Conservation (phyloP, 53 echinoderm and acorn worm species). For the Astropecten irregularis region DNA sequence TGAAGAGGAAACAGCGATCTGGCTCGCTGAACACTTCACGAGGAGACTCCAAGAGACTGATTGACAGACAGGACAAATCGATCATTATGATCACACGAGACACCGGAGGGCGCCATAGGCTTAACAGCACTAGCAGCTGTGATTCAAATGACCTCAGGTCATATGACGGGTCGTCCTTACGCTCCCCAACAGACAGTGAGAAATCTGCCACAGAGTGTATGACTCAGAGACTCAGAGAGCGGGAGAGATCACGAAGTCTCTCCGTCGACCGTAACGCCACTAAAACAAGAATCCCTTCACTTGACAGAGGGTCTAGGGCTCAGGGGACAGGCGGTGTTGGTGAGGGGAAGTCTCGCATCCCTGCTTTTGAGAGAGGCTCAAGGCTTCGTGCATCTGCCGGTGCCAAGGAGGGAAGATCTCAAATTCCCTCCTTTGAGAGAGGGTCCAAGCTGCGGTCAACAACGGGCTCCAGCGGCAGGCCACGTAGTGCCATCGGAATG, state of each 20-base stretch:
- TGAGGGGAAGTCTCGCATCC: conserved; percentile 3
- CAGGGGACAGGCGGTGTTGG: background rate
- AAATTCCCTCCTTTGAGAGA: conserved; percentile 33
- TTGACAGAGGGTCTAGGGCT: conserved; percentile 20
- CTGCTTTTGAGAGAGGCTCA: conserved; percentile 22
- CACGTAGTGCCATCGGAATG: background rate
- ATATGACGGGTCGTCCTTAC: conserved; percentile 35
- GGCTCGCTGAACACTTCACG: conserved; percentile 30
- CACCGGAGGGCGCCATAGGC: conserved; percentile 78
- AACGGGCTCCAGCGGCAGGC: background rate
- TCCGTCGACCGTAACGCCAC: conserved; percentile 11
- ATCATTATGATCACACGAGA: conserved; percentile 75
- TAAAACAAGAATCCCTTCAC: conserved; percentile 12
- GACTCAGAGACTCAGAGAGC: conserved; percentile 10
- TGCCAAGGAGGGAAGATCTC: background rate
- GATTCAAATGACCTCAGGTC: conserved; percentile 79
- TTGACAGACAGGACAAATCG: conserved; percentile 50
- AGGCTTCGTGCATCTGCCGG: conserved; percentile 9
- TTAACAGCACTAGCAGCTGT: conserved; percentile 89
- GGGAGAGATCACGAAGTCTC: conserved; percentile 38
- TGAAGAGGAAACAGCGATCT: conserved; percentile 56
- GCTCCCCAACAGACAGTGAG: conserved; percentile 50
- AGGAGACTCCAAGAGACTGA: conserved; percentile 1
- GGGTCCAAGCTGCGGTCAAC: conserved; percentile 25
- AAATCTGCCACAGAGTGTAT: conserved; percentile 41